Base-by-base conservation (phyloP, 2,888 invertebrate species). In the Carabus problematicus region DNA sequence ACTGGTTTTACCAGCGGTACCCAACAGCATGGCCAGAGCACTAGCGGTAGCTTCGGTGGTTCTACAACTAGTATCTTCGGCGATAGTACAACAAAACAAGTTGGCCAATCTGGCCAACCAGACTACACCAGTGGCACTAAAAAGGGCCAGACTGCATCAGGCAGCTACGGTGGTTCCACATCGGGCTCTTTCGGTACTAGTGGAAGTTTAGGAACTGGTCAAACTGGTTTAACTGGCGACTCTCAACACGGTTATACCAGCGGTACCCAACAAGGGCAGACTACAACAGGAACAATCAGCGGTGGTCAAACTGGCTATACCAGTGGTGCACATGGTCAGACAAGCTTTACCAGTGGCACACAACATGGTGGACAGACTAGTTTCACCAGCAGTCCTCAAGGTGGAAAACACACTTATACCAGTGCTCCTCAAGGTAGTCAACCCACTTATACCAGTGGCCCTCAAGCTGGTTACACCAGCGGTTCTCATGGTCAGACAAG, bases 61-160 rank as follows among this genome's bases (percentile, higher is more conserved):
- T 14, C 12, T 39, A 29, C 41, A 14, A 8, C 12, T 42, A 18
- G 43, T 11, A 16, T 19, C 16, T 18, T 19, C 12, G 16, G 9
- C 12, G 29, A 56, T 3, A 56, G 43, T 19, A 56, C 56, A 18
- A 18, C 56, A 56, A 56, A 19, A 19, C 61, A 47, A 45, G 58
- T 7, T 9, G 66, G 66, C 19, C 64, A 60, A 61, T 41, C 70
- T 8, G 64, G 62, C 1, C 52, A 64, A 39, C 47, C 58, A 47
- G 59, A 41, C n/a, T 42, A 54, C n/a, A 54, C 41, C 11, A 40
- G 49, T 14, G 64, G 66, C 19, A n/a, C 59, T 14, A 11, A 41
- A 52, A 18, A 29, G 39, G 41, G 18, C 6, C 42, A 61, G 58
- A 56, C 56, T 11, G 39, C 54, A 0, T 18, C 54, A 16, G 58